Base-by-base conservation (phyloP, 2,113 vertebrate species). In the Pardalotus punctatus region DNA sequence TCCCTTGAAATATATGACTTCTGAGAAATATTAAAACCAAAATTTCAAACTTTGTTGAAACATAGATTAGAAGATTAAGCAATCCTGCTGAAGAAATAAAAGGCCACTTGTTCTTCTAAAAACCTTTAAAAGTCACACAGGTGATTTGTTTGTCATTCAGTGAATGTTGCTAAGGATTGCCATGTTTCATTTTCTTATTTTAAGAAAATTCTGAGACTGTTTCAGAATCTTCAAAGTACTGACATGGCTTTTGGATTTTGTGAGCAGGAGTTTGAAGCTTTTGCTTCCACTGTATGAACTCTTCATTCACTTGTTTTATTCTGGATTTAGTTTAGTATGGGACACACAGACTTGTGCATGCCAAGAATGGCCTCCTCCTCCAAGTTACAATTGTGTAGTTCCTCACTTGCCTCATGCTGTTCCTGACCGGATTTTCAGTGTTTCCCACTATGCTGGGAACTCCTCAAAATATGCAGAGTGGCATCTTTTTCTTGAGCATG, bases 331-430 rank as follows among this genome's bases (percentile, higher is more conserved):
- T 35, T 64, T 66, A 45, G 25, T 67, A 36, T n/a, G n/a, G 47
- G 22, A 50, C 19, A 58, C 42, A 47, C 2, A 9, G 53, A 54
- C 5, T 14, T 67, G 8, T 22, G 28, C 0, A 1, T 36, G n/a
- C 25, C 29, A 27, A 43, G 61, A 76, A 88, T 0, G 2, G 4
- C 33, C 28, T 79, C 23, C 33, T 76, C 23, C 35, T 76, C 18
- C 10, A 3, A 45, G 38, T 17, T 15, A 35, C 15, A 42, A 2
- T 12, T 24, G 11, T 25, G 7, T 16, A 2, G 7, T 28, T 86
- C 38, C 33, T n/a, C 53, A 42, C 11, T 74, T 74, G 42, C 15
- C 21, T 88, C 4, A 3, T 42, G 38, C 10, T 42, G 5, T 29
- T 94, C 11, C 33, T 8, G 2, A 62, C 9, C 8, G 9, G 10